Conservation (phyloP, 1,140 invertebrate species). For the Eurosta solidaginis region DNA sequence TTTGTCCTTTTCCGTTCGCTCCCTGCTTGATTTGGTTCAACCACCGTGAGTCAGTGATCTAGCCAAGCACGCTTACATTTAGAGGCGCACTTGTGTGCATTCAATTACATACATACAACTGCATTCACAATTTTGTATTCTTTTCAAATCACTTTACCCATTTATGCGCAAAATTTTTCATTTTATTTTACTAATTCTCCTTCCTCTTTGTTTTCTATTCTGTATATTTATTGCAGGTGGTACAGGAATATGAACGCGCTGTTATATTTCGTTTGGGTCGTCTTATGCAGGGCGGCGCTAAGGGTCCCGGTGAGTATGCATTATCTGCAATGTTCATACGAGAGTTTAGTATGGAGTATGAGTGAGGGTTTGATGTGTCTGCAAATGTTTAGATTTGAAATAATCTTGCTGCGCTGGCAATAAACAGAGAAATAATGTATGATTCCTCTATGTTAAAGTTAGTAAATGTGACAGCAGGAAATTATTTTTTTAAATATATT, state of each 20-base stretch:
- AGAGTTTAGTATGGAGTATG: too few species aligned
- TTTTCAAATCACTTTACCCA: background rate
- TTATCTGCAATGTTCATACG: background rate
- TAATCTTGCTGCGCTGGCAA: too few species aligned
- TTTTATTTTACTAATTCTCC: background rate
- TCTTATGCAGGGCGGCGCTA: conserved; percentile 85
- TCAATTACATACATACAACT: too few species aligned
- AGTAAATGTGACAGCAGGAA: too few species aligned
- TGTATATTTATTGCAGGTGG: conserved; percentile 67
- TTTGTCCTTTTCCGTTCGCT: background rate
- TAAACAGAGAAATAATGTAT: too few species aligned
- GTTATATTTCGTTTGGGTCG: conserved; percentile 89
- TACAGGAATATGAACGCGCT: conserved; percentile 88
- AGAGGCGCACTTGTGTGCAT: background rate
- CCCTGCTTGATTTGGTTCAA: background rate
- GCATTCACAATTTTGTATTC: background rate
- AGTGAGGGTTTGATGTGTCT: too few species aligned
- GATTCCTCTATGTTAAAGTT: too few species aligned
- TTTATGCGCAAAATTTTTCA: background rate
- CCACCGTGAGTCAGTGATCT: too few species aligned
- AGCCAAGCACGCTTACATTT: background rate
- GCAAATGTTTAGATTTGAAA: too few species aligned
- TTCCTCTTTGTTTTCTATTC: background rate
- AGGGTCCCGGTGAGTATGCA: conserved; percentile 76
- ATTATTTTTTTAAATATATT: too few species aligned